Evolutionary conservation across 2,797 vertebrate genomes (phyloP), one percentile per base, ranked within the genome.

Genomic region (Mareca strepera): DNA sequence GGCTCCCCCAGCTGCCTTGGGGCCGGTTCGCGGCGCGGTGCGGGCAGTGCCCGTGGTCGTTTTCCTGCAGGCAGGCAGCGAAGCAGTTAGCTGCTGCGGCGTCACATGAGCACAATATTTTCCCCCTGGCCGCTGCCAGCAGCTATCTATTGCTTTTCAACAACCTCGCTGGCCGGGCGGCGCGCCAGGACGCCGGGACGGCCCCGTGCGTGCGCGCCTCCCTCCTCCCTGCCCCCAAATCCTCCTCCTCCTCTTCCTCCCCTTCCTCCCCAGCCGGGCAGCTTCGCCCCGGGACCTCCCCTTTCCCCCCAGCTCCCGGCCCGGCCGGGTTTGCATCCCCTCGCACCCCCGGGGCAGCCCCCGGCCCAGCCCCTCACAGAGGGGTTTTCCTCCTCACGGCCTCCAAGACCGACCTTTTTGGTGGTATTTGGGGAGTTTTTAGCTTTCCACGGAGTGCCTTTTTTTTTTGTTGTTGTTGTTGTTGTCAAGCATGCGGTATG

Each of bases 51-150:
- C 96, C 58, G 73, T 81, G 64, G 41, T 72, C 92, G 88, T n/a
- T 94, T 90, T 97, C 96, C 17, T 44, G 17, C 43, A 44, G 43
- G 43, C 43, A 5, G 84, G 94, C 73, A 95, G 86, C 84, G 68
- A 95, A 70, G 80, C 68, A 73, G 96, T 96, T 96, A 92, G 92
- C 93, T 96, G 94, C 94, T 91, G 63, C 16, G 46, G 93, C 53
- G 37, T 98, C 98, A 98, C 97, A 80, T 98, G 98, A 98, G 95
- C 97, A 97, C 97, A 98, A 98, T 98, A 97, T 98, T 98, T 98
- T 96, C 62, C 97, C 97, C 96, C 93, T 96, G 31, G 93, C 86
- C 91, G 91, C 97, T 97, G 97, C 98, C 97, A 98, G 97, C 79
- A 98, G 98, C 98, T 96, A 91, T 98, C 97, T 97, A 90, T 98